phyloP scores from a whole-genome alignment of 2,888 invertebrate species.

The Stramonita haemastoma region DNA sequence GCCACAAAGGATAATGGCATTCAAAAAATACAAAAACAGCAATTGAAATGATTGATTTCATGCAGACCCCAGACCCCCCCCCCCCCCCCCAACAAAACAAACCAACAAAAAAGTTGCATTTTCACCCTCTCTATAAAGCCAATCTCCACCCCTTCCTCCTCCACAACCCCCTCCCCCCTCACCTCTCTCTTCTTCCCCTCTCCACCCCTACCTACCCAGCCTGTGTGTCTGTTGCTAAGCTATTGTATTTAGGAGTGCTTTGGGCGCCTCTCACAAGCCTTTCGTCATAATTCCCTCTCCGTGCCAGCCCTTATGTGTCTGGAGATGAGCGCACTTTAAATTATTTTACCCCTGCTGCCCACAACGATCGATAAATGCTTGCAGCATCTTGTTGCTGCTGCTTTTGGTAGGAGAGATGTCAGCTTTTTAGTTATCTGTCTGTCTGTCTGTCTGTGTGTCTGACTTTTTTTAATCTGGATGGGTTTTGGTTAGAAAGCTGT shows the following conservation, averaged over 20 bases:
- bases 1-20: background rate
- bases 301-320: background rate
- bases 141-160: background rate
- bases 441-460: background rate
- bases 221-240: background rate
- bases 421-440: background rate
- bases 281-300: background rate
- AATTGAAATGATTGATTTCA: background rate
- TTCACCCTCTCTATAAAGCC: too few species aligned
- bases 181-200: background rate
- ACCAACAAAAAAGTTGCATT: too few species aligned
- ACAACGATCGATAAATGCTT: background rate
- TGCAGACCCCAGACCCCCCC: background rate
- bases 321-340: background rate
- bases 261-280: background rate
- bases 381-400: background rate
- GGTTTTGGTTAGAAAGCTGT: too few species aligned
- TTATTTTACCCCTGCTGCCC: background rate
- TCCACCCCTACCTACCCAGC: background rate
- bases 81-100: background rate
- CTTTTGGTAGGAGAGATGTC: background rate
- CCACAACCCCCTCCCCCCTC: background rate
- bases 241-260: background rate
- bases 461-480: background rate
- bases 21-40: background rate